phyloP scores from a whole-genome alignment of 92 coral and sea anemone species.

The Actinostola sp. region DNA sequence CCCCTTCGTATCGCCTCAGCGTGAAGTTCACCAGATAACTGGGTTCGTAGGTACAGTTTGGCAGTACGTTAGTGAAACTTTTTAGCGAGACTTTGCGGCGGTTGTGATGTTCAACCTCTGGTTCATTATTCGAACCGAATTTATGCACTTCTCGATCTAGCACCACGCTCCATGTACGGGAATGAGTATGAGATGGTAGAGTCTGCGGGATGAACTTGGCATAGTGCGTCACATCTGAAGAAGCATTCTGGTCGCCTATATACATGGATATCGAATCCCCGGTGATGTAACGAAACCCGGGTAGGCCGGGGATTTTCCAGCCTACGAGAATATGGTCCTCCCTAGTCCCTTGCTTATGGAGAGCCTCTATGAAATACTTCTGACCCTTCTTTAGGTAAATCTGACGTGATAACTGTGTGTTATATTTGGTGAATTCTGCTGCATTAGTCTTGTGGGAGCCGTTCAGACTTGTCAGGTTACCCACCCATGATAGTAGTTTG shows the following conservation, averaged over 20 bases:
- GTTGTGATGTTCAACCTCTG: constrained; percentile 38
- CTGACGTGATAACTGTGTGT: constrained; percentile 73
- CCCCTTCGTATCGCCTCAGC: constrained; percentile 88
- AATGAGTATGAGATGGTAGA: constrained; percentile 78
- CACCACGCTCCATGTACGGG: constrained; percentile 41
- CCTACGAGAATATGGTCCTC: constrained; percentile 86
- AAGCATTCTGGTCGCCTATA: constrained; percentile 60
- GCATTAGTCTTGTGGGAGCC: constrained; percentile 55
- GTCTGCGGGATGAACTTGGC: constrained; percentile 79
- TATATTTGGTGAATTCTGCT: constrained; percentile 87
- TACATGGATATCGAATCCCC: constrained; percentile 80
- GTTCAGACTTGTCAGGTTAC: constrained; percentile 71
- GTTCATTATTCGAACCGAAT: constrained; percentile 61
- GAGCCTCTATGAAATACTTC: constrained; percentile 88
- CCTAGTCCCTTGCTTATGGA: constrained; percentile 84
- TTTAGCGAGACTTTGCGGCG: constrained; percentile 36
- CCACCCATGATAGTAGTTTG: constrained; percentile 86
- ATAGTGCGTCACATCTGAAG: constrained; percentile 80
- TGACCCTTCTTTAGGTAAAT: constrained; percentile 68
- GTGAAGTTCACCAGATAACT: constrained; percentile 88
- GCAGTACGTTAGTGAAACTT: constrained; percentile 52
- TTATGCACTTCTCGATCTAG: constrained; percentile 50
- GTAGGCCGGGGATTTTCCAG: constrained; percentile 87
- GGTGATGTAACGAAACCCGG: constrained; percentile 74
- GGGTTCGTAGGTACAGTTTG: constrained; percentile 72